Conservation (phyloP, 2,113 vertebrate genomes). For the rabbit (Oryctolagus cuniculus) region DNA sequence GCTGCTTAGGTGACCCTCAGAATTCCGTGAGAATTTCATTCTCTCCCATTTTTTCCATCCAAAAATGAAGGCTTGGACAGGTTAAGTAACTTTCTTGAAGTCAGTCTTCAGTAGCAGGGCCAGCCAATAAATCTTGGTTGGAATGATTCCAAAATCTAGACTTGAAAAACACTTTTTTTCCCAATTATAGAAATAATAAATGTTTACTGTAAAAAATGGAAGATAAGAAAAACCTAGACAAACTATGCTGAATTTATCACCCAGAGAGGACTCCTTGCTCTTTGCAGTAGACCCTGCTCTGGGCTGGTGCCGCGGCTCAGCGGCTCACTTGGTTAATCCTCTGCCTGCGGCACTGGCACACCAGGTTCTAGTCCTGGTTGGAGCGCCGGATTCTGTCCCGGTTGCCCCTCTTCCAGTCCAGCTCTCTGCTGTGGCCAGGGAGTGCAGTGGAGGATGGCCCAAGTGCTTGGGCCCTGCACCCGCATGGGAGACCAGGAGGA, state of each 20-base stretch:
- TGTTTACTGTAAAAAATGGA: slow-evolving; percentile 11
- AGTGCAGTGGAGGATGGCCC: too few species aligned
- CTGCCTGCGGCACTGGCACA: too few species aligned
- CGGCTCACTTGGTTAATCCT: too few species aligned
- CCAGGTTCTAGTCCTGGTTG: too few species aligned
- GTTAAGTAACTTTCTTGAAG: neutral
- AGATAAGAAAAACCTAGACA: slow-evolving; percentile 1
- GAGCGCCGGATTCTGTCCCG: too few species aligned
- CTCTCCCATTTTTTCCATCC: slow-evolving; percentile 7
- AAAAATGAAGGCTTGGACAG: neutral
- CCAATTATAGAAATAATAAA: slow-evolving; percentile 38
- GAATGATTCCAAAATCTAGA: slow-evolving; percentile 57
- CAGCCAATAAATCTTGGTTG: slow-evolving; percentile 35
- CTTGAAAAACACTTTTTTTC: slow-evolving; percentile 15
- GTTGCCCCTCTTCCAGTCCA: too few species aligned
- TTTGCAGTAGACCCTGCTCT: neutral
- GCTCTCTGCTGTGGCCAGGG: too few species aligned
- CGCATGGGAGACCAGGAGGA: too few species aligned
- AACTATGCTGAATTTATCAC: neutral
- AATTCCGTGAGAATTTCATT: neutral
- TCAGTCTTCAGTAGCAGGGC: slow-evolving; percentile 34
- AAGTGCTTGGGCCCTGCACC: too few species aligned
- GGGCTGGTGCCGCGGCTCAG: too few species aligned
- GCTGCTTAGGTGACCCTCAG: neutral
- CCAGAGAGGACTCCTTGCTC: neutral